Evolutionary conservation across 2,888 invertebrate species (phyloP).

Genomic region (Drosophila prostipennis): DNA sequence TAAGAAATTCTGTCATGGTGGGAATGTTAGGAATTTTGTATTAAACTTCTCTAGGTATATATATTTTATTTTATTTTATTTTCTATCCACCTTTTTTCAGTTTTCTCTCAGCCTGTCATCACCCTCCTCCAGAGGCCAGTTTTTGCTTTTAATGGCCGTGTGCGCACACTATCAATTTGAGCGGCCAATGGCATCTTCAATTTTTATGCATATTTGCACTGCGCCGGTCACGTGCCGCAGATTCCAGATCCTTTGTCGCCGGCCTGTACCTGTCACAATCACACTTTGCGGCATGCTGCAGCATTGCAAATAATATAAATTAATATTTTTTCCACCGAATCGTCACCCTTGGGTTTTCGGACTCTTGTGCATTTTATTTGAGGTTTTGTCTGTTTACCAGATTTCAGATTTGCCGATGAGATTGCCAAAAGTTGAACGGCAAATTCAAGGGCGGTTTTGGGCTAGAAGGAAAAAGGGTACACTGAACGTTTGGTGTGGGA

Average conservation of each 20-base stretch:
- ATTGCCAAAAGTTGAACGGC: conserved; percentile 56
- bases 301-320: conserved; percentile 80
- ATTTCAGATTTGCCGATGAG: conserved; percentile 65
- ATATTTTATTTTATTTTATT: neutral
- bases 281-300: conserved; percentile 79
- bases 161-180: conserved; percentile 71
- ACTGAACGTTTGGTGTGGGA: conserved; percentile 46
- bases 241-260: conserved; percentile 29
- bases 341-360: conserved; percentile 20
- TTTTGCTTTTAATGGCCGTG: conserved; percentile 66
- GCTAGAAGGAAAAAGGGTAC: conserved; percentile 31
- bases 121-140: conserved; percentile 4
- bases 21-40: neutral
- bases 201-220: conserved; percentile 76
- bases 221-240: conserved; percentile 65
- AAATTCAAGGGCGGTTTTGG: conserved; percentile 48
- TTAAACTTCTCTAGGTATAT: neutral
- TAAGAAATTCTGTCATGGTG: neutral
- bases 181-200: conserved; percentile 68
- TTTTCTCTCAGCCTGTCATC: neutral
- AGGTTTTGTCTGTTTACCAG: conserved; percentile 68
- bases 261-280: conserved; percentile 80
- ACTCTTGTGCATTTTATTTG: conserved; percentile 53
- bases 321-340: conserved; percentile 64
- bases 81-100: neutral